phyloP scores from a whole-genome alignment of 2,113 vertebrate species.

The Crotophaga sulcirostris region DNA sequence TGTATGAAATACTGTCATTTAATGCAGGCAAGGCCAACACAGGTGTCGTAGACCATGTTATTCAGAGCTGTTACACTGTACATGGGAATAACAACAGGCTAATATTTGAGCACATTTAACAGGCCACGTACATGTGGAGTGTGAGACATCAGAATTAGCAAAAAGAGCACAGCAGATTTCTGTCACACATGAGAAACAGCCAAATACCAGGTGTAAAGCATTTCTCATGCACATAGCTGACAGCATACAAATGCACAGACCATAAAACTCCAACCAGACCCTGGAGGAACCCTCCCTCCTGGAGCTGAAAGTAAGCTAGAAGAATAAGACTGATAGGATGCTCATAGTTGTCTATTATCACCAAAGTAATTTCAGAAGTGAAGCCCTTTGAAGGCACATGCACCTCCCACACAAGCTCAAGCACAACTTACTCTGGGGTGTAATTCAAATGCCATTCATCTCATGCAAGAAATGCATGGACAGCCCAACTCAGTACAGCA shows the following conservation, averaged over 20 bases:
- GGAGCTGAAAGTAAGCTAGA: neutral
- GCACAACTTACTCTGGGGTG: neutral
- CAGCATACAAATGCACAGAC: neutral
- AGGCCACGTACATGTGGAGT: neutral
- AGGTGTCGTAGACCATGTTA: neutral
- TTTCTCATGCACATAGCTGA: neutral
- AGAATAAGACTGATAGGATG: neutral
- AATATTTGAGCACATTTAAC: neutral
- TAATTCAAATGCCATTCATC: neutral
- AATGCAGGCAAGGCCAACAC: neutral
- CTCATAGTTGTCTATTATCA: accelerated
- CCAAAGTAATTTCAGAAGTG: neutral
- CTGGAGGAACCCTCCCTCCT: neutral
- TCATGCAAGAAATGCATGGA: neutral
- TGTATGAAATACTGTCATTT: neutral
- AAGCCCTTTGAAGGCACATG: neutral
- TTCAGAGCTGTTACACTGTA: neutral
- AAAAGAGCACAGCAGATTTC: neutral
- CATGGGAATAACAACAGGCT: neutral
- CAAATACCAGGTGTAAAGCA: neutral
- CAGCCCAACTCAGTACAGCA: neutral
- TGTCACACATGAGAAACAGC: neutral
- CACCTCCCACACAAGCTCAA: neutral
- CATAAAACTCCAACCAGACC: neutral
- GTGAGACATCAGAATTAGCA: neutral